Percentiles rank a stretch among this genome's conserved stretches.
phyloP scores from a whole-genome alignment of 2,113 vertebrate genomes.

The Brachionichthys hirsutus region DNA sequence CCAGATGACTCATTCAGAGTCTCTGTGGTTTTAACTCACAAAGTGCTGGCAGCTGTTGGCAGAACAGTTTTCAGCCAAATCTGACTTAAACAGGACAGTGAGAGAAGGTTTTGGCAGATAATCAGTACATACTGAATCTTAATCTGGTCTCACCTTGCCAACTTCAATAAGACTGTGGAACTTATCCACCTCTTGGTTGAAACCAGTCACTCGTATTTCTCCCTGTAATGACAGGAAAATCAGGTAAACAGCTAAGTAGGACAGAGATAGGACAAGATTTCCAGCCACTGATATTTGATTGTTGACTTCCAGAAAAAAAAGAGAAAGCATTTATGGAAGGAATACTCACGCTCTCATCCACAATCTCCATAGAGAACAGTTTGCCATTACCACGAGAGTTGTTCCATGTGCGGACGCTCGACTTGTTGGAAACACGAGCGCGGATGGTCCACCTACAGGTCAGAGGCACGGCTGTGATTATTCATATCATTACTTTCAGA shows the following conservation, averaged over 20 bases:
- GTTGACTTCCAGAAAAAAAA: neutral
- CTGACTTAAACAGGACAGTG: slow-evolving; percentile 19
- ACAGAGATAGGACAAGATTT: neutral
- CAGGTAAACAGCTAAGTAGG: neutral
- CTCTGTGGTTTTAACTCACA: slow-evolving; percentile 56
- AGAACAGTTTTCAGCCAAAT: slow-evolving; percentile 44
- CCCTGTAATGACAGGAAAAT: slow-evolving; percentile 77
- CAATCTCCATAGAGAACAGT: slow-evolving; percentile 93
- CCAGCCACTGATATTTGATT: neutral
- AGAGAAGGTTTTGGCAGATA: slow-evolving; percentile 28
- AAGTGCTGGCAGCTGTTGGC: slow-evolving; percentile 55
- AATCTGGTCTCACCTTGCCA: slow-evolving; percentile 85
- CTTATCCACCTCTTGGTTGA: slow-evolving; percentile 96
- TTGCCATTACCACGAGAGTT: slow-evolving; percentile 96
- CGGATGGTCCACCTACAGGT: slow-evolving; percentile 90
- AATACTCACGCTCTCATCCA: slow-evolving; percentile 93
- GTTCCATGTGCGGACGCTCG: slow-evolving; percentile 92
- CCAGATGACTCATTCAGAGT: slow-evolving; percentile 62
- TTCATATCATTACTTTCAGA: neutral
- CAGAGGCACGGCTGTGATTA: slow-evolving; percentile 1
- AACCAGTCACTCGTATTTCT: slow-evolving; percentile 94
- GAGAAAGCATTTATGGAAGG: no score
- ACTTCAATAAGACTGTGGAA: slow-evolving; percentile 88
- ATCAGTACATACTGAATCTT: slow-evolving; percentile 18
- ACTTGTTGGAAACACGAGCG: slow-evolving; percentile 93